phyloP scores from a whole-genome alignment of 2,797 vertebrate genomes.

The Esox masquinongy region DNA sequence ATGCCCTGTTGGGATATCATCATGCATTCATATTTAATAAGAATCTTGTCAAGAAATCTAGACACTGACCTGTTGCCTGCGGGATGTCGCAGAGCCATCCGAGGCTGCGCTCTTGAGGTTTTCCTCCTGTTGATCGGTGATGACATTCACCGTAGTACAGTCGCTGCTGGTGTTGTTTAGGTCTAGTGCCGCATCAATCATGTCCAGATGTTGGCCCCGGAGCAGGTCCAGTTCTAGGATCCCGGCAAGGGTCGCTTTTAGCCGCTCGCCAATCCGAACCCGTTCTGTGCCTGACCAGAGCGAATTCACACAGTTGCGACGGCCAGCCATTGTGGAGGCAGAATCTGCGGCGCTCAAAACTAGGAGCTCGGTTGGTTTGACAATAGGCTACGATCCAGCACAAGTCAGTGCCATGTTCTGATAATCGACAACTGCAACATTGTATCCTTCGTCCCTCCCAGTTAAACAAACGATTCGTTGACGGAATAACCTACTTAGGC shows the following conservation, averaged over 20 bases:
- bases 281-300: slow-evolving; percentile 81
- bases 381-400: slow-evolving; percentile 41
- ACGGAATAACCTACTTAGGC: neutral
- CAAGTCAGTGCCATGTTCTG: slow-evolving; percentile 41
- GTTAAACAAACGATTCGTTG: slow-evolving; percentile 12
- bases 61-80: slow-evolving; percentile 82
- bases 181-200: slow-evolving; percentile 71
- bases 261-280: slow-evolving; percentile 79
- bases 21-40: slow-evolving; percentile 61
- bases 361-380: slow-evolving; percentile 18
- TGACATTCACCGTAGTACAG: slow-evolving; percentile 2
- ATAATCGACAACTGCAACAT: slow-evolving; percentile 42
- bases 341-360: slow-evolving; percentile 14
- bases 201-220: slow-evolving; percentile 74
- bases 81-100: slow-evolving; percentile 68
- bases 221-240: slow-evolving; percentile 82
- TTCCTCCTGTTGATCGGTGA: slow-evolving; percentile 36
- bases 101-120: slow-evolving; percentile 46
- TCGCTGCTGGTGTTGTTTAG: slow-evolving; percentile 33
- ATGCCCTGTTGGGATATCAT: slow-evolving; percentile 57
- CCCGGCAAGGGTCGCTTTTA: slow-evolving; percentile 81
- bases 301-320: slow-evolving; percentile 76
- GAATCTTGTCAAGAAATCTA: slow-evolving; percentile 43
- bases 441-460: slow-evolving; percentile 16
- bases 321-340: slow-evolving; percentile 70